These are phyloP conservation scores for Podilymbus podiceps DNA, from an alignment of 2,113 vertebrate species.

Conservation along the genomic window DNA sequence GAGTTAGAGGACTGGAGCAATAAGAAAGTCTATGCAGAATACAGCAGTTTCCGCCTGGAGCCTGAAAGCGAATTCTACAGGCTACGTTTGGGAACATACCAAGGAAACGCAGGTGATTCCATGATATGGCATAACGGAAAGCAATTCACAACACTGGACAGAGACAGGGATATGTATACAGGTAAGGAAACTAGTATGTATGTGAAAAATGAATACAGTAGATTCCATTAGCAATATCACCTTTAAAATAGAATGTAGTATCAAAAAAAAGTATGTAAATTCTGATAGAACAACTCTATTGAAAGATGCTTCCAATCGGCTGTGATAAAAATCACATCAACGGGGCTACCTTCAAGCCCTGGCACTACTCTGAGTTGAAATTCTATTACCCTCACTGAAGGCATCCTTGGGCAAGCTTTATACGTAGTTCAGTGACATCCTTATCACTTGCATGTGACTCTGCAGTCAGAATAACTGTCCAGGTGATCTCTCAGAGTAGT, in stretches of 20 bases:
- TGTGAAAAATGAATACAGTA: accelerated
- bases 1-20: conserved; percentile 97
- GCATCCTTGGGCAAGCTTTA: not conserved
- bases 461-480: not conserved
- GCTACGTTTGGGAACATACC: conserved; percentile 90
- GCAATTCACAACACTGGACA: conserved; percentile 95
- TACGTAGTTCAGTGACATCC: not conserved
- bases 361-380: not conserved
- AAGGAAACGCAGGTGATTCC: conserved; percentile 96
- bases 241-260: not conserved
- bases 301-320: accelerated
- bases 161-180: conserved; percentile 91
- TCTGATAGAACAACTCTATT: not conserved
- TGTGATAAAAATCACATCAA: accelerated
- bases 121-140: conserved; percentile 95
- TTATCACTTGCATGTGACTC: not conserved
- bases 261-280: accelerated
- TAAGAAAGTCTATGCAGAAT: conserved; percentile 97
- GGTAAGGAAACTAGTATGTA: conserved; percentile 66
- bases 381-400: not conserved
- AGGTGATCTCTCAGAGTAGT: not conserved
- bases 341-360: not conserved
- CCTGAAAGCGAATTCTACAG: conserved; percentile 89
- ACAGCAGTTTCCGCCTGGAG: conserved; percentile 94
- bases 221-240: accelerated